phyloP scores from a whole-genome alignment of 2,888 invertebrate genomes.

The Zaprionus obscuricornis region DNA sequence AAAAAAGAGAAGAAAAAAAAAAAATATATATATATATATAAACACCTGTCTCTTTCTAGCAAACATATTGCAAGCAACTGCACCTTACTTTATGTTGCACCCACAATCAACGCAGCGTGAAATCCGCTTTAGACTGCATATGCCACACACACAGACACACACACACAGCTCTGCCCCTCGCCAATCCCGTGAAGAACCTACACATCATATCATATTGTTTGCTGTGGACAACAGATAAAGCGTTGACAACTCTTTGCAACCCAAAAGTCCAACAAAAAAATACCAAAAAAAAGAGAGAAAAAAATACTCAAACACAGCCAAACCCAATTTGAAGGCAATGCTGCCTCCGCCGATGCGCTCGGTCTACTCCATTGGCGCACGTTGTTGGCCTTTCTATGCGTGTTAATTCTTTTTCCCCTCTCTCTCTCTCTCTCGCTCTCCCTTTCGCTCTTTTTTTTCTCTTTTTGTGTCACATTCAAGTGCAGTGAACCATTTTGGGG shows the following conservation, averaged over 20 bases:
- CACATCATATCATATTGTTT: slow-evolving; percentile 46
- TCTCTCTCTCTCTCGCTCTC: background rate
- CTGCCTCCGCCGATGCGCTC: too few relatives aligned
- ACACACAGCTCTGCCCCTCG: background rate
- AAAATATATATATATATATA: too few relatives aligned
- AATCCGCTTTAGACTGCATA: slow-evolving; percentile 15
- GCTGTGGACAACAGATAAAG: slow-evolving; percentile 56
- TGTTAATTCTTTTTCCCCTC: slow-evolving; percentile 1
- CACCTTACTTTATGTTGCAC: too few relatives aligned
- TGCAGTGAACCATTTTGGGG: slow-evolving; percentile 78
- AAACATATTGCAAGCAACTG: too few relatives aligned
- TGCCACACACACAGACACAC: background rate
- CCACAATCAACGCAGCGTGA: slow-evolving; percentile 12
- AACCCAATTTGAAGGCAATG: too few relatives aligned
- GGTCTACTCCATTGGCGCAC: too few relatives aligned
- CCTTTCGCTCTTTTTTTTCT: background rate
- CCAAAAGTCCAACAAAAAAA: slow-evolving; percentile 22
- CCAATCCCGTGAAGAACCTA: background rate
- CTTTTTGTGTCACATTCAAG: slow-evolving; percentile 55
- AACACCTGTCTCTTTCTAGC: slow-evolving; percentile 19
- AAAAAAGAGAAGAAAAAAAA: too few relatives aligned
- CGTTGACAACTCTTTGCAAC: slow-evolving; percentile 57
- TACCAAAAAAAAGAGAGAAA: too few relatives aligned
- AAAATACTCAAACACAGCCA: slow-evolving; percentile 21
- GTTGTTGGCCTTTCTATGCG: too few relatives aligned